These are phyloP conservation scores for Cygnus olor DNA, from an alignment of 2,797 vertebrate genomes.

Conservation along the genomic window DNA sequence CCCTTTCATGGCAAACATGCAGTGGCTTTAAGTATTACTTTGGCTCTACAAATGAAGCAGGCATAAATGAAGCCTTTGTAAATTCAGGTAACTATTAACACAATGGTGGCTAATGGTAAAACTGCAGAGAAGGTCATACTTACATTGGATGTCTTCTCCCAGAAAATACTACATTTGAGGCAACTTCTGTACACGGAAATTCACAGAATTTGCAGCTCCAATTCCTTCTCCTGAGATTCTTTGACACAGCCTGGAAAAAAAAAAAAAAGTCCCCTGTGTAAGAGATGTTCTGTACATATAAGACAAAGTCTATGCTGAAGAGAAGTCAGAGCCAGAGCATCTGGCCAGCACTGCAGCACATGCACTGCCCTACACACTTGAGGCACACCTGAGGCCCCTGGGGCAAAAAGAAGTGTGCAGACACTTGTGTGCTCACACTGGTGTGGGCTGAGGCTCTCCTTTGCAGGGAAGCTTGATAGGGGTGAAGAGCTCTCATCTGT, in stretches of 20 bases:
- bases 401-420: no score
- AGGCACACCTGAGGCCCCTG: background rate
- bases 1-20: fast-evolving
- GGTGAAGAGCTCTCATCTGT: fast-evolving
- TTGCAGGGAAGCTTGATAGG: background rate
- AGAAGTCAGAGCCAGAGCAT: background rate
- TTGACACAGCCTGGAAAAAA: background rate
- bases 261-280: fast-evolving
- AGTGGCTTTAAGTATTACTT: background rate
- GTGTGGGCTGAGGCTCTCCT: background rate
- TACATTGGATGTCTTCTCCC: background rate
- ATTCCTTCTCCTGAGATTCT: background rate
- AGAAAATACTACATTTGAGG: background rate
- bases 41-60: background rate
- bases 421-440: background rate
- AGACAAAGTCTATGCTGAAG: background rate
- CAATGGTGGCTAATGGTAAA: background rate
- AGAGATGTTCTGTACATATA: background rate
- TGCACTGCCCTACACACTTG: background rate
- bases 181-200: background rate
- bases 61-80: background rate
- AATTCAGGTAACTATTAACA: background rate
- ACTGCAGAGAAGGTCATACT: background rate
- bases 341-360: no score
- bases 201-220: background rate